These are phyloP conservation scores for Shargacucullia verbasci DNA, from an alignment of 2,888 invertebrate genomes.

Conservation along the genomic window DNA sequence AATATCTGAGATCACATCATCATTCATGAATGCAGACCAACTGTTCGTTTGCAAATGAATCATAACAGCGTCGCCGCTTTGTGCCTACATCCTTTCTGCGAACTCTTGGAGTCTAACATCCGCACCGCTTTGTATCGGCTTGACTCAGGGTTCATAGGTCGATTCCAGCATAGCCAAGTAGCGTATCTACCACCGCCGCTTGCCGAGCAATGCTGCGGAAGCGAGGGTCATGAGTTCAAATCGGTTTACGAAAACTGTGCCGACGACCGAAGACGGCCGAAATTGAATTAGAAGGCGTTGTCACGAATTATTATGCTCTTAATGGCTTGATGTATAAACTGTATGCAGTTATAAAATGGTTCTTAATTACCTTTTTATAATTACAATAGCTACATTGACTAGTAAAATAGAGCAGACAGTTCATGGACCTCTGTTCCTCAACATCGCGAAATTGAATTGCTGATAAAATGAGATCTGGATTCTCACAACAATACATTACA, in stretches of 20 bases:
- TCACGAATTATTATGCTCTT: constrained; percentile 50
- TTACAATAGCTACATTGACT: constrained; percentile 34
- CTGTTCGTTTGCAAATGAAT: constrained; percentile 52
- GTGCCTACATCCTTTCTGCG: constrained; percentile 62
- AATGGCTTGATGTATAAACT: constrained; percentile 46
- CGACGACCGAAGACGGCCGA: constrained; percentile 59
- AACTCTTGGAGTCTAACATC: constrained; percentile 48
- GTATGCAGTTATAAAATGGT: constrained; percentile 44
- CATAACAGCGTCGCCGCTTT: constrained; percentile 42
- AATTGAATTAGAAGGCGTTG: constrained; percentile 66
- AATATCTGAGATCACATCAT: constrained; percentile 49
- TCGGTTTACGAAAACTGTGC: constrained; percentile 64
- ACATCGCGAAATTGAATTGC: neutral
- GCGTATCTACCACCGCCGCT: constrained; percentile 34
- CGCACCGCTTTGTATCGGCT: constrained; percentile 45
- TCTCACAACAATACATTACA: neutral
- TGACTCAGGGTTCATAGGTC: constrained; percentile 59
- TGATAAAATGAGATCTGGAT: too few relatives aligned
- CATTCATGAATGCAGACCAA: constrained; percentile 51
- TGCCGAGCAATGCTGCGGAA: constrained; percentile 63
- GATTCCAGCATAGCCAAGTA: constrained; percentile 46
- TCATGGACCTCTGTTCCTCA: neutral
- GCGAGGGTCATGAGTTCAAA: constrained; percentile 73
- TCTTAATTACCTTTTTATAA: constrained; percentile 42
- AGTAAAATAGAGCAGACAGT: too few relatives aligned